phyloP scores from a whole-genome alignment of 2,113 vertebrate species.

The Bos taurus region ARS-UCD2.0 NC_037349.1:15824501-15825000 shows the following conservation, averaged over 20 bases:
- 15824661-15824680: slow-evolving; percentile 69
- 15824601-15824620: background rate
- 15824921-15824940: background rate
- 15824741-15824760: background rate
- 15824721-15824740: slow-evolving; percentile 16
- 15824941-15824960: background rate
- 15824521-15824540: background rate
- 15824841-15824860: slow-evolving; percentile 30
- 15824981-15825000: background rate
- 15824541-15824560: background rate
- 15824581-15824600: background rate
- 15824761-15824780: background rate
- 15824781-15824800: background rate
- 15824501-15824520: background rate
- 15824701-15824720: slow-evolving; percentile 59
- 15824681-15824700: slow-evolving; percentile 62
- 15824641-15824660: slow-evolving; percentile 39
- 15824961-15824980: background rate
- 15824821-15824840: background rate
- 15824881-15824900: background rate
- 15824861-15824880: background rate
- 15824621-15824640: slow-evolving; percentile 30
- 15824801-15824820: background rate
- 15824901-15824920: background rate
- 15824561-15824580: background rate